Evolutionary conservation across 2,888 invertebrate species (phyloP).

Genomic region (Amiota communis): DNA sequence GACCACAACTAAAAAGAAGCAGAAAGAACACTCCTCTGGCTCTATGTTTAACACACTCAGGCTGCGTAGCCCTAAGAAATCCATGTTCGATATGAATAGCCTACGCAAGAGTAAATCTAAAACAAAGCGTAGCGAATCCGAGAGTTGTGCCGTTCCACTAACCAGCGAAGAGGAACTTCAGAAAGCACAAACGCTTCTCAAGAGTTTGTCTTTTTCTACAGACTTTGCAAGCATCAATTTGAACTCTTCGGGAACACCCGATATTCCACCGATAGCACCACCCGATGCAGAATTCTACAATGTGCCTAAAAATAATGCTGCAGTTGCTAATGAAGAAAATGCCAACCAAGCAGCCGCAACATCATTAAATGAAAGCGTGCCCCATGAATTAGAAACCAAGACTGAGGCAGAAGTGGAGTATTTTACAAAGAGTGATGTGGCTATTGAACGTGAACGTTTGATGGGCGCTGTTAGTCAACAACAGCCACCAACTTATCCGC

Average conservation of each 20-base stretch:
- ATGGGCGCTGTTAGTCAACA: constrained; percentile 36
- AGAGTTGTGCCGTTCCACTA: constrained; percentile 45
- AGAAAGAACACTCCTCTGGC: constrained; percentile 63
- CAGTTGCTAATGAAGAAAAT: constrained; percentile 38
- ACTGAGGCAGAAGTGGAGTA: constrained; percentile 70
- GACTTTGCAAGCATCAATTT: constrained; percentile 63
- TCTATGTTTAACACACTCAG: constrained; percentile 68
- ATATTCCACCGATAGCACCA: not conserved
- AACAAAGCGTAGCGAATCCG: constrained; percentile 58
- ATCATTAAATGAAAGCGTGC: constrained; percentile 27
- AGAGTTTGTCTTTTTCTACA: constrained; percentile 70
- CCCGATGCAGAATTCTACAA: constrained; percentile 65
- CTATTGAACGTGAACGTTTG: constrained; percentile 62
- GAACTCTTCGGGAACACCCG: constrained; percentile 27
- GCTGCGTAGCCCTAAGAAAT: constrained; percentile 68
- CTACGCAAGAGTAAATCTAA: constrained; percentile 67
- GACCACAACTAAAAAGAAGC: constrained; percentile 53
- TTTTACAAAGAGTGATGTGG: constrained; percentile 71
- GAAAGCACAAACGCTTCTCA: constrained; percentile 63
- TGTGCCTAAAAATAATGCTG: constrained; percentile 70
- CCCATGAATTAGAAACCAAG: constrained; percentile 54
- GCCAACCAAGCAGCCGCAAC: constrained; percentile 20
- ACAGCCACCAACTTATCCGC: constrained; percentile 27
- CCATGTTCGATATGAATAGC: constrained; percentile 70
- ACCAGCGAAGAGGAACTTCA: constrained; percentile 56